Base-by-base conservation (phyloP, 2,113 vertebrate species). In the Cinclus mexicanus region DNA sequence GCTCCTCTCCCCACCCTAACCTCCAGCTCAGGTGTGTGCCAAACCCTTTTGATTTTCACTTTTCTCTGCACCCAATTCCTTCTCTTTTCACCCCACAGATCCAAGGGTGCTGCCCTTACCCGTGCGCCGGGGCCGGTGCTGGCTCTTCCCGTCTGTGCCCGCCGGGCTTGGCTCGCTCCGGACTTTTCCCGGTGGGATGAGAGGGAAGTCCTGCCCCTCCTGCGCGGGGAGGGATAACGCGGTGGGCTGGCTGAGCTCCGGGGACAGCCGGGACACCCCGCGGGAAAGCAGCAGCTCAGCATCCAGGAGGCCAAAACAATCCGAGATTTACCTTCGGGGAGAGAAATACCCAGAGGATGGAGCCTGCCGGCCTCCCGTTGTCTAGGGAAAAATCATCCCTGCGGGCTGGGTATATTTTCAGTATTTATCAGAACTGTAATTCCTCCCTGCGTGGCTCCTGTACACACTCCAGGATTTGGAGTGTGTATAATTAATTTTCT, bases 291-390 rank as follows among this genome's bases (percentile, higher is more conserved):
- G 42, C 42, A 26, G 7, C 6, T 64, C 31, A 1, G 17, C 49
- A 6, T 4, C 10, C 4, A 2, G 37, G 53, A 59, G 49, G 28
- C 1, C 12, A 5, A 23, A 63, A 70, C 23, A 0, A 0, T 0
- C 14, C 12, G 1, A 18, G 17, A 10, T 80, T 56, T 24, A 35
- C 35, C 42, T 74, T 7, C 41, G 16, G 46, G 44, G 59, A 70
- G 41, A 11, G 81, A 55, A 80, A 67, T 1, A 28, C 0, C 25
- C 42, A 4, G 28, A 20, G 75, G 28, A 55, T 4, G 35, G 39
- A 85, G 55, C 55, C 35, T 1, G 5, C 39, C 1, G 2, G 1
- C 46, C 10, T 37, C 35, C 35, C 35, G 35, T 25, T 50, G 49
- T 24, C 49, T 1, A 41, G 28, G 41, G n/a, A n/a, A 26, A 5